Evolutionary conservation across 2,888 invertebrate species (phyloP), one percentile per base, ranked within the genome.

Genomic region (Chymomyza caudatula): DNA sequence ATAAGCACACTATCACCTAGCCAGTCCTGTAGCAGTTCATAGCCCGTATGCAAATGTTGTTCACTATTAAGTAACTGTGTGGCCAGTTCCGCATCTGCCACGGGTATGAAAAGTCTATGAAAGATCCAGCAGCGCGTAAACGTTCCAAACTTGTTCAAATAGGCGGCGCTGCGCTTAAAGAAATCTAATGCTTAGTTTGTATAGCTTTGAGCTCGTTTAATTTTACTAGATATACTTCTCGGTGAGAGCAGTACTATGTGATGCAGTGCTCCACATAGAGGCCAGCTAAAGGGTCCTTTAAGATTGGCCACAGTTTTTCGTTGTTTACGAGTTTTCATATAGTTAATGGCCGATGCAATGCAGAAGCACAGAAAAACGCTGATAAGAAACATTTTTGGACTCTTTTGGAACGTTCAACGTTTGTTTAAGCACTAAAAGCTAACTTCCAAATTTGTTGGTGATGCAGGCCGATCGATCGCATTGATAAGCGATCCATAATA

Each of bases 301-400:
- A 84, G 69, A 54, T 83, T 85, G 23, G 6, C 58, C 0, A 85
- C 64, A 0, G 73, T 44, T 15, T 15, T 37, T 5, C 84, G 74
- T 58, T 85, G 83, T 0, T 73, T 67, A 3, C 83, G 79, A 2
- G 74, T 73, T 3, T 75, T 73, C n/a, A 71, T 60, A 29, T 74
- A 84, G 13, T 85, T 83, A 5, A 83, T 51, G 8, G 74, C 83
- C 62, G 85, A 85, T 2, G 73, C 77, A 67, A 84, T 54, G 62
- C 83, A 74, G 54, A 85, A 61, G 60, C 77, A 84, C 62, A 85
- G 57, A 56, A 84, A 81, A 56, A 83, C 74, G 42, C 73, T 63
- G 53, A 60, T 66, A 61, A 71, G 68, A 69, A 84, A 81, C 84
- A 84, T 84, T 57, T 69, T 72, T 37, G 29, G 29, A 15, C 19